Evolutionary conservation across 2,888 invertebrate species (phyloP).

Genomic region (Aphodius granarius): DNA sequence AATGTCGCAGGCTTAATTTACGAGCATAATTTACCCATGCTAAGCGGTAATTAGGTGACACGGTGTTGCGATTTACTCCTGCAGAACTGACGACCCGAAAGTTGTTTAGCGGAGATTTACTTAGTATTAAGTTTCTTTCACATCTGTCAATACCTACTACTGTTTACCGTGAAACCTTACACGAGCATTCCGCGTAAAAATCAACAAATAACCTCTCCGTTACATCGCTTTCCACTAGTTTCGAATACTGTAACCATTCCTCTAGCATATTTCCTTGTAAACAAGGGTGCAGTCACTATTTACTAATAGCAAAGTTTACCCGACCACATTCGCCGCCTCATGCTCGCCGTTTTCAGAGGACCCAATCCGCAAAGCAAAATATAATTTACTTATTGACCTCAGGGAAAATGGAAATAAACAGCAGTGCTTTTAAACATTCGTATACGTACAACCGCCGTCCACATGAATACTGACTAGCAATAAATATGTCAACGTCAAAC

Average conservation of each 20-base stretch:
- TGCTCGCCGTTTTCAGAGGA: not conserved
- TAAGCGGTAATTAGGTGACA: not conserved
- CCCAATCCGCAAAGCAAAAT: not conserved
- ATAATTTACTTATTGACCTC: not conserved
- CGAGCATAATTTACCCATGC: not conserved
- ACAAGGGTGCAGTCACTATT: not conserved
- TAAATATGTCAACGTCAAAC: too few species aligned
- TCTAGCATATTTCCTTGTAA: not conserved
- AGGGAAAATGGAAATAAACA: not conserved
- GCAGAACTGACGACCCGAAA: not conserved
- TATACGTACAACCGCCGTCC: too few species aligned
- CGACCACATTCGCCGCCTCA: not conserved
- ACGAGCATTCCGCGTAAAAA: not conserved
- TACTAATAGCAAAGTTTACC: not conserved
- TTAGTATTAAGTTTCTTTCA: not conserved
- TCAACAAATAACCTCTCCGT: not conserved
- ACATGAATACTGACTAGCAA: too few species aligned
- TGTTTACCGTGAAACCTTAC: not conserved
- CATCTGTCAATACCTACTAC: not conserved
- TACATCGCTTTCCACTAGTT: not conserved
- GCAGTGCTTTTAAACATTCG: too few species aligned
- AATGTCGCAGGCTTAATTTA: not conserved
- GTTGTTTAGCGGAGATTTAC: not conserved
- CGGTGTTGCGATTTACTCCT: not conserved
- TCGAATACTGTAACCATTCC: not conserved